phyloP scores from a whole-genome alignment of 2,888 invertebrate species.

The Timema podura region DNA sequence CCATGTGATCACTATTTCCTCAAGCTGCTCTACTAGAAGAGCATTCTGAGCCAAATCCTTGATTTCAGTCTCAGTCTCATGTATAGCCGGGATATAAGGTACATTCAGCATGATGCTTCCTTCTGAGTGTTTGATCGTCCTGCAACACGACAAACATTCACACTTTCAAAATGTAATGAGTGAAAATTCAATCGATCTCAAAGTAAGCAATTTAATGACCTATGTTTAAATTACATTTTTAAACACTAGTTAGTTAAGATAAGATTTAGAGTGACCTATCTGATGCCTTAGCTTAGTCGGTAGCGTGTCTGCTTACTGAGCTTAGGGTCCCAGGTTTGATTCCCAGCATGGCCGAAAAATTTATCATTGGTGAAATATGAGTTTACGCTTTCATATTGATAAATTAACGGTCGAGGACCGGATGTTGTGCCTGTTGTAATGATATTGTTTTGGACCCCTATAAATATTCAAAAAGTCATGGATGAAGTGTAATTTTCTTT shows the following conservation, averaged over 20 bases:
- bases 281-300: too few relatives aligned
- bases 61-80: constrained; percentile 39
- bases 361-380: too few relatives aligned
- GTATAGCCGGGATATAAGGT: constrained; percentile 55
- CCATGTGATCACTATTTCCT: constrained; percentile 61
- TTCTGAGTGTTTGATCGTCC: constrained; percentile 71
- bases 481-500: too few relatives aligned
- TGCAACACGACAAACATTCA: constrained; percentile 37
- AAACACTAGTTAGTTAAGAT: not conserved
- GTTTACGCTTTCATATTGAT: too few relatives aligned
- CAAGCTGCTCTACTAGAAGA: constrained; percentile 52
- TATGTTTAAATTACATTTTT: not conserved
- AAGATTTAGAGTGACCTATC: too few relatives aligned
- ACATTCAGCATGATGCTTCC: constrained; percentile 66
- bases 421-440: too few relatives aligned
- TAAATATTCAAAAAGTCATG: too few relatives aligned
- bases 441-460: too few relatives aligned
- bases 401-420: too few relatives aligned
- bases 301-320: too few relatives aligned
- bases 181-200: not conserved
- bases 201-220: not conserved
- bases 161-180: constrained; percentile 14
- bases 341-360: too few relatives aligned
- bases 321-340: too few relatives aligned
- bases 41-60: constrained; percentile 49